phyloP scores from a whole-genome alignment of 23 tunicate species.

The Trididemnum clinides region DNA sequence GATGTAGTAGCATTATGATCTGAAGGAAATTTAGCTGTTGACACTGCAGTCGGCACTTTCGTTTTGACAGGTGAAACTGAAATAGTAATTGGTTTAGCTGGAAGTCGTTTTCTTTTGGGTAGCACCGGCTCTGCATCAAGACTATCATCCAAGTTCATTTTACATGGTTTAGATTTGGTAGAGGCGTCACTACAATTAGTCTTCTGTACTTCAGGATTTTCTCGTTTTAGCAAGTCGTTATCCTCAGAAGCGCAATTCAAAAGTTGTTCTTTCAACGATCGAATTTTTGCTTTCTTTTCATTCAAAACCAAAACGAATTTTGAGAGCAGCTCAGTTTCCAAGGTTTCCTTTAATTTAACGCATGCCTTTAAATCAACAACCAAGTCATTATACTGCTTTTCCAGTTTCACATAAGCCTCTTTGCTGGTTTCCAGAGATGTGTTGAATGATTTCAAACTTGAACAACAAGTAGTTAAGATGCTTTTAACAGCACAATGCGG shows the following conservation, averaged over 20 bases:
- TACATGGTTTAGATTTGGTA: background rate
- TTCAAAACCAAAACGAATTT: conserved; percentile 60
- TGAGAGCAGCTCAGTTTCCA: conserved; percentile 38
- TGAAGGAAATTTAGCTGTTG: conserved; percentile 16
- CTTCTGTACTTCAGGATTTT: background rate
- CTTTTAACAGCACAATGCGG: background rate
- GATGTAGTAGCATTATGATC: conserved; percentile 29
- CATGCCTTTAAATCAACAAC: conserved; percentile 2
- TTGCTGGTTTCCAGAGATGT: background rate
- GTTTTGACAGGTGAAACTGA: conserved; percentile 23
- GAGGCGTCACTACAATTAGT: background rate
- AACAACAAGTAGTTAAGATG: background rate
- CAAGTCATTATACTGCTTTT: background rate
- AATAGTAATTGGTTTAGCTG: background rate
- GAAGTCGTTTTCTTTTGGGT: background rate
- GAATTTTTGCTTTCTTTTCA: conserved; percentile 63
- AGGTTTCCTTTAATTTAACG: conserved; percentile 8
- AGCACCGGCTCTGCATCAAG: background rate
- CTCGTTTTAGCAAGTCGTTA: background rate
- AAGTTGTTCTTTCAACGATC: conserved; percentile 18
- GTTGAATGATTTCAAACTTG: background rate
- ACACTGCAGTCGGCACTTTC: background rate
- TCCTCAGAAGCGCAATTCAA: background rate
- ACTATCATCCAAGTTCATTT: background rate
- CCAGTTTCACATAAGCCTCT: background rate